phyloP scores from a whole-genome alignment of 2,113 vertebrate species.

The Periophthalmus modestus region DNA sequence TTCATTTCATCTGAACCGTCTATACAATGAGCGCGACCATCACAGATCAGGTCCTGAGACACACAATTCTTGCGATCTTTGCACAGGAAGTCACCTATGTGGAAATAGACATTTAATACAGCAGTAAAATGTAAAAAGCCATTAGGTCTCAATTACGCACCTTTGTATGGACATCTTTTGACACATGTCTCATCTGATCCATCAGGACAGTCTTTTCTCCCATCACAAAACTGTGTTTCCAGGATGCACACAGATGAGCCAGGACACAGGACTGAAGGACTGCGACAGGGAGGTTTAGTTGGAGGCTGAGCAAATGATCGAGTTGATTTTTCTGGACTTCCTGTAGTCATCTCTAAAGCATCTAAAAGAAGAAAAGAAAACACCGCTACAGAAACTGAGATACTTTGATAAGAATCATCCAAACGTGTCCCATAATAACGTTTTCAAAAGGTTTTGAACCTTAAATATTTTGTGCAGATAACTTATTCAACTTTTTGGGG shows the following conservation, averaged over 20 bases:
- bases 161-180: slow-evolving; percentile 67
- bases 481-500: too few species aligned
- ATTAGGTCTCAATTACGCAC: slow-evolving; percentile 53
- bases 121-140: background rate
- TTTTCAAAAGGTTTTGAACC: too few species aligned
- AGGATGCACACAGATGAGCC: slow-evolving; percentile 69
- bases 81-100: slow-evolving; percentile 75
- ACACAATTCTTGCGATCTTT: slow-evolving; percentile 70
- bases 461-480: too few species aligned
- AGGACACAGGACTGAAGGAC: slow-evolving; percentile 73
- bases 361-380: background rate
- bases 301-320: background rate
- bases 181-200: slow-evolving; percentile 82
- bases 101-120: background rate
- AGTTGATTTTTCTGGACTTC: background rate
- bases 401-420: too few species aligned
- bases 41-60: slow-evolving; percentile 65
- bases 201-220: slow-evolving; percentile 81
- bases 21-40: slow-evolving; percentile 77
- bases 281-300: slow-evolving; percentile 56
- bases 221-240: slow-evolving; percentile 79
- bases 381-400: too few species aligned
- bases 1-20: slow-evolving; percentile 82
- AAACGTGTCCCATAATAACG: too few species aligned
- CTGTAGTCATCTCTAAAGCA: background rate